Percentiles rank a stretch among this genome's conserved stretches.
Conservation (phyloP, 2,797 vertebrate species). For the Remorina albescens region DNA sequence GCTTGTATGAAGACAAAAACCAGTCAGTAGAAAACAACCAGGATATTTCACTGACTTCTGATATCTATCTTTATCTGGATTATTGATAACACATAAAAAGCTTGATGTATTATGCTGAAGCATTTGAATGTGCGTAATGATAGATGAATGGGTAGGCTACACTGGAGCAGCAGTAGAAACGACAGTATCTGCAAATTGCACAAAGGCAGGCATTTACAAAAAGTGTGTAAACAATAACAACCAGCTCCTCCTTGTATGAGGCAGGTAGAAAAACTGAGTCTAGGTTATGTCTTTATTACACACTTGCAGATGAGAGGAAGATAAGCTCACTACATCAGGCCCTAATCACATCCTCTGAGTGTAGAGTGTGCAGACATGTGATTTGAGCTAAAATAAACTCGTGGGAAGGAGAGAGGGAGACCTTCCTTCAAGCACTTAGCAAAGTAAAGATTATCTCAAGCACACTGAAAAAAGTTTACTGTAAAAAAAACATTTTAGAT, state of each 20-base stretch:
- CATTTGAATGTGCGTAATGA: too few relatives aligned
- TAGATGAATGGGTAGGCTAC: too few relatives aligned
- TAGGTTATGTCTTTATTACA: slow-evolving; percentile 19
- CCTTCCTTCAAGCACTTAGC: not conserved
- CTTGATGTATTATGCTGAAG: too few relatives aligned
- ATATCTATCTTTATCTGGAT: too few relatives aligned
- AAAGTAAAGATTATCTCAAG: not conserved
- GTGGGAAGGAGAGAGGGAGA: not conserved
- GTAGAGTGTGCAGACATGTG: not conserved
- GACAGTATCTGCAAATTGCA: not conserved
- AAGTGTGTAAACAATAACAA: slow-evolving; percentile 32
- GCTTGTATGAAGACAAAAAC: too few relatives aligned
- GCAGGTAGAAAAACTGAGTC: slow-evolving; percentile 18
- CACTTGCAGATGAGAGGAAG: not conserved
- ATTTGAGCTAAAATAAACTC: slow-evolving; percentile 18
- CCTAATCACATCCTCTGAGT: not conserved
- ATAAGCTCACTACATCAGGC: not conserved
- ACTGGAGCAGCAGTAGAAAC: not conserved
- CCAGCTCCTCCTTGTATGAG: slow-evolving; percentile 22
- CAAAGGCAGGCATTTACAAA: not conserved
- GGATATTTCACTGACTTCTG: too few relatives aligned
- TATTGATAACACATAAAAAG: slow-evolving; percentile 3
- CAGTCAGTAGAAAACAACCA: too few relatives aligned
- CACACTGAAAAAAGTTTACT: not conserved
- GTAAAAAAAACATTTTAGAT: not conserved